A percentile compares a stretch with the other conserved stretches of the same genome.
Evolutionary conservation across 1,140 invertebrate species (phyloP).

Genomic region (honey bee (Apis mellifera)): DNA sequence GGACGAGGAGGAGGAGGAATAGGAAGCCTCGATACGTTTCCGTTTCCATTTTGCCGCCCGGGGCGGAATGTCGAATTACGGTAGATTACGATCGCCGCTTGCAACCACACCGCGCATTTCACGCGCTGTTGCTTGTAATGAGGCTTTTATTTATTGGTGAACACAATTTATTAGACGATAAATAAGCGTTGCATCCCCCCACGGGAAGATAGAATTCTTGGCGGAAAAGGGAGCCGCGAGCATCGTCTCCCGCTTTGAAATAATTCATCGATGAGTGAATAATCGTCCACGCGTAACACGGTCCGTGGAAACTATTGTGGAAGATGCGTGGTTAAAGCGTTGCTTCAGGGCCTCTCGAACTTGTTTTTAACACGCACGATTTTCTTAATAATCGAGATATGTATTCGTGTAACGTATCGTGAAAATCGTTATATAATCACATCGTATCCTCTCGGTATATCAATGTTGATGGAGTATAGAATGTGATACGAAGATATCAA

Average conservation of each 20-base stretch:
- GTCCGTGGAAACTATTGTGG: neutral
- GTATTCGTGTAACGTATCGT: too few relatives aligned
- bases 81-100: conserved; percentile 55
- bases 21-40: conserved; percentile 41
- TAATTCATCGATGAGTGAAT: conserved; percentile 22
- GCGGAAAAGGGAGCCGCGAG: conserved; percentile 12
- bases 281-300: conserved; percentile 3
- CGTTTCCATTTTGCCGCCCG: conserved; percentile 13
- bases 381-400: too few relatives aligned
- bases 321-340: neutral
- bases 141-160: conserved; percentile 59
- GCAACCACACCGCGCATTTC: conserved; percentile 32
- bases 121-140: conserved; percentile 49
- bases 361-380: too few relatives aligned
- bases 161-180: conserved; percentile 60
- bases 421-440: too few relatives aligned
- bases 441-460: too few relatives aligned
- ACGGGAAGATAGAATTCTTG: conserved; percentile 32
- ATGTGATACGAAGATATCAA: too few relatives aligned
- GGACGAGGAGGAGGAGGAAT: neutral
- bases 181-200: conserved; percentile 32
- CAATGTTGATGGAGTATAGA: too few relatives aligned
- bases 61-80: conserved; percentile 56
- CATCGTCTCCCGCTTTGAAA: neutral
- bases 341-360: too few relatives aligned